phyloP scores from a whole-genome alignment of 1,140 invertebrate genomes.

The Neodiprion fabricii region DNA sequence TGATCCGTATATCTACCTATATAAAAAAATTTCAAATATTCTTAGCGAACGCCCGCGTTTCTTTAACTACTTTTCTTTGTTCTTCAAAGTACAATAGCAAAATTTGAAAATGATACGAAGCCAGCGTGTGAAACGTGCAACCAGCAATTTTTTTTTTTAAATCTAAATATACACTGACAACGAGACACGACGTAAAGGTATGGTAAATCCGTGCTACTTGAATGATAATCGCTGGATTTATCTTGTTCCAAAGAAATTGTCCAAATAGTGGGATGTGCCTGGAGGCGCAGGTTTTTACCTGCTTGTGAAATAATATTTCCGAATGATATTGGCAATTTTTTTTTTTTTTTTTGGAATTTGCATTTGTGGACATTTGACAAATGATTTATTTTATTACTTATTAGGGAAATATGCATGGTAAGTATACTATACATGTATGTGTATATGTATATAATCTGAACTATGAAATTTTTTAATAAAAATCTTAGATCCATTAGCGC shows the following conservation, averaged over 20 bases:
- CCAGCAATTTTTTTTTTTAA: not conserved
- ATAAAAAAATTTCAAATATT: not conserved
- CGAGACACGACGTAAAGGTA: not conserved
- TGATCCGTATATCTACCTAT: not conserved
- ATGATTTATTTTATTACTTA: not conserved
- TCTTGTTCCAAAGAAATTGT: not conserved
- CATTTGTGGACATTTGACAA: not conserved
- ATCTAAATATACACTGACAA: not conserved
- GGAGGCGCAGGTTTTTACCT: not conserved
- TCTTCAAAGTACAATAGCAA: too few relatives aligned
- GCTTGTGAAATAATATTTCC: not conserved
- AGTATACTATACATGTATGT: too few relatives aligned
- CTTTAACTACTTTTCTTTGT: not conserved
- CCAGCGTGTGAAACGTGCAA: too few relatives aligned
- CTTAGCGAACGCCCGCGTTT: not conserved
- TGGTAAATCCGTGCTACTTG: not conserved
- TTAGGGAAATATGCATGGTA: too few relatives aligned
- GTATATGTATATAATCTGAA: too few relatives aligned
- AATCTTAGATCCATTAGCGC: too few relatives aligned
- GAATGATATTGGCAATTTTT: not conserved
- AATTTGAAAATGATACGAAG: too few relatives aligned
- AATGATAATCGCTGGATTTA: not conserved
- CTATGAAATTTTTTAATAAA: too few relatives aligned
- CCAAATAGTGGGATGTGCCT: not conserved
- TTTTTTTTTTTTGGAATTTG: not conserved